phyloP scores from a whole-genome alignment of 2,113 vertebrate species.

The Nibea coibor region DNA sequence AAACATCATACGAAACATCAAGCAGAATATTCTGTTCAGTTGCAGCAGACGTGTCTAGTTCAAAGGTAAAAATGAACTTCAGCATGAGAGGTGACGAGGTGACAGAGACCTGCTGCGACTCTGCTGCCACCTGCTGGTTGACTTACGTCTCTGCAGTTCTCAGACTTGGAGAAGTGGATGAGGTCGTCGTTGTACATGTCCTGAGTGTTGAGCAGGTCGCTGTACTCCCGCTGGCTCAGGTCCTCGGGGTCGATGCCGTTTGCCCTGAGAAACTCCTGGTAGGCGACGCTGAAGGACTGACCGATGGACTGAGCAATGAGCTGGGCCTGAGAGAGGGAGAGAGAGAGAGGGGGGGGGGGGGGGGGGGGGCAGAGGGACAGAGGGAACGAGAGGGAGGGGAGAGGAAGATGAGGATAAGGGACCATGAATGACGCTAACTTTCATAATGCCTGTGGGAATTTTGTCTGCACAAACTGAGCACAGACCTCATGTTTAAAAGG shows the following conservation, averaged over 20 bases:
- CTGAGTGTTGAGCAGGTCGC: constrained; percentile 97
- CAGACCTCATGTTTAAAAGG: background rate
- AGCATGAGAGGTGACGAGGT: no score
- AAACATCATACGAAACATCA: background rate
- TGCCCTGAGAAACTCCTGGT: constrained; percentile 97
- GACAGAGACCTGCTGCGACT: background rate
- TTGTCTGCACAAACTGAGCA: background rate
- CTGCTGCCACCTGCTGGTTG: constrained; percentile 47
- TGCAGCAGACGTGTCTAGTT: background rate
- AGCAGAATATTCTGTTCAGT: background rate
- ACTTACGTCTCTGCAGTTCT: constrained; percentile 98
- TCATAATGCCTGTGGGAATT: background rate
- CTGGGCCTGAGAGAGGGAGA: constrained; percentile 86
- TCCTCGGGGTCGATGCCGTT: constrained; percentile 98
- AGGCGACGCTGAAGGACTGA: constrained; percentile 97
- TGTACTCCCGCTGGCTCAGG: constrained; percentile 97
- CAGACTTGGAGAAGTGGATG: constrained; percentile 99
- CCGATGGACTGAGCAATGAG: constrained; percentile 98
- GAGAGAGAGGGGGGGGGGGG: background rate
- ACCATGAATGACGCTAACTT: background rate
- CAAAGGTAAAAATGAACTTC: no score
- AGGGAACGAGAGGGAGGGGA: background rate
- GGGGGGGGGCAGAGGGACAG: background rate
- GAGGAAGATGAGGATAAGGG: background rate
- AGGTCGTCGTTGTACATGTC: constrained; percentile 99